Evolutionary conservation across 2,797 vertebrate species (phyloP), one percentile per base, ranked within the genome.

Genomic region (Moxostoma hubbsi): DNA sequence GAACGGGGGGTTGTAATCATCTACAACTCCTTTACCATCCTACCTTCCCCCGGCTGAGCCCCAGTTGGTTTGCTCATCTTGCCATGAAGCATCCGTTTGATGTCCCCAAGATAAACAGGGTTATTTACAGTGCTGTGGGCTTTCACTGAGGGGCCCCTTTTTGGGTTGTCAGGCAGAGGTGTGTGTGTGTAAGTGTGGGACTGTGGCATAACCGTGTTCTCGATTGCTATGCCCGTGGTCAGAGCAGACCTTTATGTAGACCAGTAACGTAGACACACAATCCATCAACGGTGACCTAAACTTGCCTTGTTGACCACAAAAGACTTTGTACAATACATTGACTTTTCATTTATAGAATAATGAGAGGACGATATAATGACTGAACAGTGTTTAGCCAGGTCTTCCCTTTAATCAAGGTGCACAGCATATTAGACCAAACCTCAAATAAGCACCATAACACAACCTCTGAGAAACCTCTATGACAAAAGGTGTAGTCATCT

Each of bases 61-160:
- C 71, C 91, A 93, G 86, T 91, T 92, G 91, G 88, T 92, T 90
- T 89, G 87, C 89, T 92, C 90, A 89, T 92, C 85, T 87, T 83
- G 82, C 79, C 74, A 62, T 85, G 68, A 86, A 85, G 57, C 85
- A 85, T 81, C 71, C 76, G 82, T 92, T 92, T 92, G 89, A 92
- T 89, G 87, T 91, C 68, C 70, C 70, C 13, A 86, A 89, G 87
- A 91, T 87, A 90, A 93, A 92, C 90, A 90, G 69, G 83, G 82
- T 89, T 90, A 86, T 91, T 92, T 90, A 91, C 85, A 86, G 85
- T 81, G 84, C 74, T 62, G 76, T 66, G 72, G 84, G 77, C 82
- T 75, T 80, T 75, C 64, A 77, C 84, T 67, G 70, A 76, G 78
- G 12, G 74, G 72, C 71, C 76, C 81, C 51, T 49, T n/a, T 61